Conservation (phyloP, 2,888 invertebrate species). For the Drosophila picticornis region DNA sequence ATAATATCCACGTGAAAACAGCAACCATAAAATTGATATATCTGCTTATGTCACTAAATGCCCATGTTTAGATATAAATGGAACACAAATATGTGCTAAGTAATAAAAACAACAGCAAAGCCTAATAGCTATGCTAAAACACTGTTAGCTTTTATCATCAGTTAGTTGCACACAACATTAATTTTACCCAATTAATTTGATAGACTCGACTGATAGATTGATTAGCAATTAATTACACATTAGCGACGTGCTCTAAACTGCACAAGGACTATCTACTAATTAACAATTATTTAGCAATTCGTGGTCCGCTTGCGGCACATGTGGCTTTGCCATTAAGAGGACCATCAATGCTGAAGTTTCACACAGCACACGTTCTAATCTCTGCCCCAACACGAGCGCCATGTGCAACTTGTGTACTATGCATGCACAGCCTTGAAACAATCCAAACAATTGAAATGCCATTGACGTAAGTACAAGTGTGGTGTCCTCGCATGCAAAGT, state of each 20-base stretch:
- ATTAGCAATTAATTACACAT: neutral
- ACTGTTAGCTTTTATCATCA: neutral
- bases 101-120: neutral
- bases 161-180: neutral
- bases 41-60: neutral
- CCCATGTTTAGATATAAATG: neutral
- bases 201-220: neutral
- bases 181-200: neutral
- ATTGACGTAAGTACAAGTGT: slow-evolving; percentile 33
- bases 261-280: neutral
- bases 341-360: slow-evolving; percentile 21
- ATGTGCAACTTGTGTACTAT: neutral
- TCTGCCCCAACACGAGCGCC: neutral
- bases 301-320: neutral
- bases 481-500: neutral
- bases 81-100: neutral
- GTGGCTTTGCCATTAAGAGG: slow-evolving; percentile 30
- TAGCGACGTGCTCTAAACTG: neutral
- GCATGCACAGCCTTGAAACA: slow-evolving; percentile 27
- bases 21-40: neutral
- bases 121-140: neutral
- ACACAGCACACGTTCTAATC: neutral
- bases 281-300: slow-evolving; percentile 12
- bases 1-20: neutral
- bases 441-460: slow-evolving; percentile 52